These are phyloP conservation scores for Dissostichus mawsoni DNA, from an alignment of 2,113 vertebrate genomes.

Conservation along the genomic window DNA sequence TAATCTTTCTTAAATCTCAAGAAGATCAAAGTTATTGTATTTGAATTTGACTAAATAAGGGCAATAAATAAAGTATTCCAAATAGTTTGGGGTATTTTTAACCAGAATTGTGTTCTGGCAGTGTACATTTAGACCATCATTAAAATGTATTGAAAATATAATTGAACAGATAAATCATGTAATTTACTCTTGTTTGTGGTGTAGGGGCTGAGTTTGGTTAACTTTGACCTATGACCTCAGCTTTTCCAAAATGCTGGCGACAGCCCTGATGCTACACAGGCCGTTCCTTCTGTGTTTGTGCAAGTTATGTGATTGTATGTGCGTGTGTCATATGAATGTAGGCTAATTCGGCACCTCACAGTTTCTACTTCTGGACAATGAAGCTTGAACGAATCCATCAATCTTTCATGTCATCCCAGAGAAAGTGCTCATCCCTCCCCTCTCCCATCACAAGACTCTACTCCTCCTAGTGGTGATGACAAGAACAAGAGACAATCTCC, in stretches of 20 bases:
- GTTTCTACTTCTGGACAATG: slow-evolving; percentile 66
- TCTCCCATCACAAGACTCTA: slow-evolving; percentile 42
- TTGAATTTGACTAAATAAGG: background rate
- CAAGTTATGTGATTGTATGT: slow-evolving; percentile 38
- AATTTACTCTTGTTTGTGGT: background rate
- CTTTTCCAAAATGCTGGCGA: background rate
- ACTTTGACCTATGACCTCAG: slow-evolving; percentile 10
- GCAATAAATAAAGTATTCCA: background rate
- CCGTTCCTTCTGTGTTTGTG: slow-evolving; percentile 40
- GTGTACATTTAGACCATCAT: background rate
- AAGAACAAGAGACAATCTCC: slow-evolving; percentile 9
- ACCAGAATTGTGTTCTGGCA: background rate
- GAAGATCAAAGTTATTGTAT: background rate
- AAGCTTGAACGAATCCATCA: slow-evolving; percentile 67
- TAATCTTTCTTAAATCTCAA: background rate
- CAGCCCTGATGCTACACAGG: background rate
- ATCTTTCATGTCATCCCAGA: slow-evolving; percentile 64
- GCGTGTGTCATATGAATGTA: slow-evolving; percentile 56
- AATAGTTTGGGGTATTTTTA: background rate
- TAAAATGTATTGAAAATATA: no score
- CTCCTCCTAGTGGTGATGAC: slow-evolving; percentile 71
- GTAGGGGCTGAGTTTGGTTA: background rate
- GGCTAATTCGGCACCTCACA: slow-evolving; percentile 51
- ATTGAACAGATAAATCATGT: no score
- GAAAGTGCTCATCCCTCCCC: background rate